These are phyloP conservation scores for Saccopteryx bilineata DNA, from an alignment of 2,113 vertebrate genomes.

Conservation along the genomic window DNA sequence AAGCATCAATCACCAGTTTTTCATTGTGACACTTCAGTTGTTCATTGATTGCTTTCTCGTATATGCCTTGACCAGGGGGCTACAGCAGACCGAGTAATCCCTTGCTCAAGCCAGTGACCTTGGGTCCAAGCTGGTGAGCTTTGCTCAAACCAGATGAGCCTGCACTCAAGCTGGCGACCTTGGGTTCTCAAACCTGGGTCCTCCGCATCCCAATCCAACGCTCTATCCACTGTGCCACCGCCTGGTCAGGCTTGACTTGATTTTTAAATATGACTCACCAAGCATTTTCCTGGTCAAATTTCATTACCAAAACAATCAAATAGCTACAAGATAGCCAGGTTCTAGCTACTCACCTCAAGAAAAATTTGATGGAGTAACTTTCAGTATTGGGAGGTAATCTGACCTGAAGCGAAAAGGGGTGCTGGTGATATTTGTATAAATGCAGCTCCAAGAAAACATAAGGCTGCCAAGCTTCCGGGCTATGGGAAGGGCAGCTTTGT, in stretches of 20 bases:
- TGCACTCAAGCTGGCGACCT: too few species aligned
- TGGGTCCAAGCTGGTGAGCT: too few species aligned
- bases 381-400: neutral
- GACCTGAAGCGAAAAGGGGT: neutral
- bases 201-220: too few species aligned
- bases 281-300: slow-evolving; percentile 30
- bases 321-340: neutral
- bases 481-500: neutral
- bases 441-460: neutral
- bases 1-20: too few species aligned
- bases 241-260: neutral
- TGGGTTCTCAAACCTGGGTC: too few species aligned
- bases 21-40: too few species aligned
- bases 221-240: too few species aligned
- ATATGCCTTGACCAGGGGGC: too few species aligned
- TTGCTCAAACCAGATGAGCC: too few species aligned
- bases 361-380: slow-evolving; percentile 36
- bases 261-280: neutral
- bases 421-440: slow-evolving; percentile 17
- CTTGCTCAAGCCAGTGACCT: too few species aligned
- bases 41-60: too few species aligned
- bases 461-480: neutral
- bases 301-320: neutral
- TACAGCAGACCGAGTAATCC: too few species aligned
- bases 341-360: slow-evolving; percentile 5